Percentiles rank a stretch among this genome's conserved stretches.
Evolutionary conservation across 2,888 invertebrate species (phyloP).

Genomic region (Eulithis prunata): DNA sequence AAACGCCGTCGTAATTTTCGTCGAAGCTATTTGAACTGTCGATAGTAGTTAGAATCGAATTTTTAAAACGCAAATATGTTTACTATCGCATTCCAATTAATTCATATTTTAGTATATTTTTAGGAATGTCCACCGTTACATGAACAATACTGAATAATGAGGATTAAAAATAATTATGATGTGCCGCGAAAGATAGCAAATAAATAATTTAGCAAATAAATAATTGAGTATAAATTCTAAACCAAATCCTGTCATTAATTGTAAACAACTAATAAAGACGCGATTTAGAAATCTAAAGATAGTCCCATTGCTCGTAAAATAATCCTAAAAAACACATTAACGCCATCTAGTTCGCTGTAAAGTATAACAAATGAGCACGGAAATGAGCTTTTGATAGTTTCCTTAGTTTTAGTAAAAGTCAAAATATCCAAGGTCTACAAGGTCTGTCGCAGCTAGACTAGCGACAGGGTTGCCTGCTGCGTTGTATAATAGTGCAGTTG

Average conservation of each 20-base stretch:
- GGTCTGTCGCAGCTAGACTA: too few species aligned
- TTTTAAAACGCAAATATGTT: constrained; percentile 53
- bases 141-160: too few species aligned
- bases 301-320: constrained; percentile 54
- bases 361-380: constrained; percentile 39
- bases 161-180: not conserved
- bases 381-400: constrained; percentile 34
- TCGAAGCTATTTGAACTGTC: constrained; percentile 38
- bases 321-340: constrained; percentile 41
- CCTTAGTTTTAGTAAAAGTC: not conserved
- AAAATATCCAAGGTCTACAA: too few species aligned
- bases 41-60: constrained; percentile 35
- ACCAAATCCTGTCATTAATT: constrained; percentile 53
- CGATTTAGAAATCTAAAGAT: constrained; percentile 49
- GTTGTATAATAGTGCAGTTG: too few species aligned
- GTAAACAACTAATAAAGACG: constrained; percentile 57
- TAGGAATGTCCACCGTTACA: too few species aligned
- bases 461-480: too few species aligned
- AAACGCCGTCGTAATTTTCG: constrained; percentile 54
- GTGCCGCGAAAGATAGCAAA: not conserved
- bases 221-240: not conserved
- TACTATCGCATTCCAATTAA: constrained; percentile 3
- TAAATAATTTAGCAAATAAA: not conserved
- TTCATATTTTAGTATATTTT: too few species aligned
- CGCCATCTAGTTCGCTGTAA: constrained; percentile 29